phyloP scores from a whole-genome alignment of 2,113 vertebrate species.

The Pachycephala philippinensis region DNA sequence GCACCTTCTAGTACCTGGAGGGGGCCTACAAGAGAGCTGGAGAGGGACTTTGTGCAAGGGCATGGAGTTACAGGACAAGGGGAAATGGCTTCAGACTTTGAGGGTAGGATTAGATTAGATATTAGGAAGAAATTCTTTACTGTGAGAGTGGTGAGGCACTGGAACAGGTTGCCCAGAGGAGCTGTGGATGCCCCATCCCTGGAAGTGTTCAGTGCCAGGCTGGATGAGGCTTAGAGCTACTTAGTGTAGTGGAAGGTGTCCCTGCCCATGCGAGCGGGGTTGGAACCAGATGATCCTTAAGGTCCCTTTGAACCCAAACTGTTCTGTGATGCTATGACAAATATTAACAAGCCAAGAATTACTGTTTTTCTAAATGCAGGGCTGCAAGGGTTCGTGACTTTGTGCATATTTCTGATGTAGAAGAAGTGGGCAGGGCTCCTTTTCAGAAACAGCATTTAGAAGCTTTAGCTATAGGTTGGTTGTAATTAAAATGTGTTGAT shows the following conservation, averaged over 20 bases:
- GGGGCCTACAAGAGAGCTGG: not conserved
- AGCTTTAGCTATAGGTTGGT: not conserved
- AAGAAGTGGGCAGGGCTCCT: not conserved
- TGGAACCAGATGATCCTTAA: not conserved
- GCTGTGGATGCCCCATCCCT: not conserved
- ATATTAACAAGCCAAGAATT: not conserved
- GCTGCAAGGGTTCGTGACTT: not conserved
- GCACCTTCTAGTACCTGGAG: not conserved
- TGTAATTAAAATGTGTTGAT: not conserved
- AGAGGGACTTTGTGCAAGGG: not conserved
- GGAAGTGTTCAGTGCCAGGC: not conserved
- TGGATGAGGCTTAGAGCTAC: not conserved
- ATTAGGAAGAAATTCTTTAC: not conserved
- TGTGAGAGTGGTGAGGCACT: not conserved
- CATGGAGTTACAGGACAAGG: not conserved
- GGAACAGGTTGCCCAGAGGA: not conserved
- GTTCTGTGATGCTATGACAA: not conserved
- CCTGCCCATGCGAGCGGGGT: accelerated
- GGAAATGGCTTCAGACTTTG: not conserved
- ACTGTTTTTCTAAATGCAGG: not conserved
- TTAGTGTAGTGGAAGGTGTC: not conserved
- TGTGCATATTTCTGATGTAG: not conserved
- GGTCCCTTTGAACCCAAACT: not conserved
- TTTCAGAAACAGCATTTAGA: not conserved
- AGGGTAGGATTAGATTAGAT: not conserved